Base-by-base conservation (phyloP, 2,113 vertebrate genomes). In the Alethe diademata region DNA sequence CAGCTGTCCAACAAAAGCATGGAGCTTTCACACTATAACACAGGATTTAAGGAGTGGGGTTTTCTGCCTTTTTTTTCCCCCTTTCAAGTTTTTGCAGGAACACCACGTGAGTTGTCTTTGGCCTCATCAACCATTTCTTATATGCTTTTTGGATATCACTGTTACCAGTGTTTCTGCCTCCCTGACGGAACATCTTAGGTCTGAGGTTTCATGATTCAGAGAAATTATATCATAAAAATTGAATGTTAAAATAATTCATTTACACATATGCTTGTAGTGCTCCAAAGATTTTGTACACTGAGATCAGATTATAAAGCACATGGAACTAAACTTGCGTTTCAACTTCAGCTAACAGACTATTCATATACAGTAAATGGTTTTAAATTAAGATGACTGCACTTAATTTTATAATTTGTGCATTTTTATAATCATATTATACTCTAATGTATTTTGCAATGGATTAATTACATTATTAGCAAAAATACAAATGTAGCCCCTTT, bases 1-100 rank as follows among this genome's bases (percentile, higher is more conserved):
- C 95, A 97, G 97, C 94, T 91, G 94, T 98, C 96, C 97, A 97
- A 97, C 88, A 97, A 97, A 98, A 98, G 97, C 97, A 97, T 50
- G 73, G 88, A 90, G 73, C 71, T 94, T 96, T 96, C 96, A 91
- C 78, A 69, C 93, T 93, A 91, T 94, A 96, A 95, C 29, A 88
- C n/a, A 62, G 91, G 96, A 93, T 94, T 96, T 94, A 91, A 95
- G 65, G 48, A 96, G 40, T 38, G 70, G 92, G 84, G 33, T 91
- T 94, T 94, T 87, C 92, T 93, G 80, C 22, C 38, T 35, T 86
- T 69, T 78, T 82, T 76, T 78, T 42, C 5, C 2, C 5, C 62
- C 80, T 70, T 78, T 90, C 19, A 79, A 92, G 62, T 86, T 94
- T 88, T 62, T 96, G 73, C 90, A 95, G 78, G 62, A 93, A 91